Evolutionary conservation across 2,113 vertebrate species (phyloP).

Genomic region (Panthera tigris): DNA sequence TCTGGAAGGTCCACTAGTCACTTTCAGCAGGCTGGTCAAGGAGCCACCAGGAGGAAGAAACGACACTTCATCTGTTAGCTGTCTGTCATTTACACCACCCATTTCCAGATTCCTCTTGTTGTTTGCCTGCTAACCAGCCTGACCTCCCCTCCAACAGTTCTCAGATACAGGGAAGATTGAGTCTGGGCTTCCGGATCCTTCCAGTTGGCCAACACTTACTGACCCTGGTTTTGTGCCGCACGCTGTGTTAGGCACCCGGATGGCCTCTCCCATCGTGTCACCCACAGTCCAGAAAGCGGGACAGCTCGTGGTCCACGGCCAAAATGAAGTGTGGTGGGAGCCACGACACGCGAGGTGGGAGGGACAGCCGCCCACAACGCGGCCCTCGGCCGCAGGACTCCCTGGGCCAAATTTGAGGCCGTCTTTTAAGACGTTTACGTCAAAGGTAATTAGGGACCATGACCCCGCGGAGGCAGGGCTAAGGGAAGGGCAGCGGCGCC

Average conservation of each 20-base stretch:
- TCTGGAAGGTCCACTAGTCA: background rate
- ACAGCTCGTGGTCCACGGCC: fast-evolving
- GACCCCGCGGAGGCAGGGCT: fast-evolving
- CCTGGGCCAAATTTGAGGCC: background rate
- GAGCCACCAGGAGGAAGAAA: background rate
- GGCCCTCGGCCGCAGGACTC: no score
- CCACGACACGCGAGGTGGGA: fast-evolving
- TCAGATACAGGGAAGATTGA: fast-evolving
- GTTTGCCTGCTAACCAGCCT: background rate
- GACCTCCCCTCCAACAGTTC: background rate
- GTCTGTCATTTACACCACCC: fast-evolving
- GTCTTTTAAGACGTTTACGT: fast-evolving
- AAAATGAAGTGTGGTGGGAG: fast-evolving
- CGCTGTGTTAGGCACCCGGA: fast-evolving
- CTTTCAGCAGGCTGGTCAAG: background rate
- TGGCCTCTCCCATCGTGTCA: background rate
- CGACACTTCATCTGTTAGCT: fast-evolving
- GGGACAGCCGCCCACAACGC: fast-evolving
- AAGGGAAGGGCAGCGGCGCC: fast-evolving
- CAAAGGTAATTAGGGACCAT: fast-evolving
- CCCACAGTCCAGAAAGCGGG: background rate
- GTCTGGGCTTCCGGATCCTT: fast-evolving
- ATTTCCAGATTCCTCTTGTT: fast-evolving
- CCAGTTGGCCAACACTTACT: background rate
- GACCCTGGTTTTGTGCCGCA: background rate